Base-by-base conservation (phyloP, 2,113 vertebrate species). In the Sphaerodactylus townsendi region DNA sequence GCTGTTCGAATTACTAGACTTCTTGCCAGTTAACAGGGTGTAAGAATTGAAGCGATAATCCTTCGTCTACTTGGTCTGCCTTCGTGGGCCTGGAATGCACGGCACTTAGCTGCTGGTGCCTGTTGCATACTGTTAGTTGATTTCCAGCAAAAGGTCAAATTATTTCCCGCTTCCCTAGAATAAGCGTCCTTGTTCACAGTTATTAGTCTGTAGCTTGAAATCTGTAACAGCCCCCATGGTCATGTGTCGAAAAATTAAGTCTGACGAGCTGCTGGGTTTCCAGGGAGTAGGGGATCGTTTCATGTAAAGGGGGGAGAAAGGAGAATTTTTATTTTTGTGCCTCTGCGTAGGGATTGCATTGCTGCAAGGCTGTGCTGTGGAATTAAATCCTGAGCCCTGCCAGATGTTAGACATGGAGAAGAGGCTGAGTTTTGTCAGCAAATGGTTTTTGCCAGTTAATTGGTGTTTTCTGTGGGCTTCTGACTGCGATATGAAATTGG, bases 401-500 rank as follows among this genome's bases (percentile, higher is more conserved):
- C 93, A 95, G 90, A 95, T 96, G 94, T 93, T 91, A 95, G 93
- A 91, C 91, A 90, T 86, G 5, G 89, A 86, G 94, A 95, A 93
- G 92, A 94, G 90, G 84, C 93, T 94, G 91, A 95, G 87, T 95
- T 96, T 96, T 95, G 94, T 95, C 1, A 10, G 94, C 92, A 95
- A 96, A 95, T 95, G 94, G 92, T 90, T 95, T 96, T 94, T 96
- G 95, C 92, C 94, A 96, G 94, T 96, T 96, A 96, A 96, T 96
- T 96, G 95, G 92, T 96, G 92, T 97, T 96, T 96, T 96, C 94
- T 96, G 88, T 88, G 90, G 91, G 94, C 90, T 95, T 94, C 95
- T 96, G 95, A 91, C 94, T 97, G 96, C 94, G 95, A 96, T 96
- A 95, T 95, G 94, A 96, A 96, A 96, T 96, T 96, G 4, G 94